A percentile compares a stretch with the other conserved stretches of the same genome.
Evolutionary conservation across 2,888 invertebrate species (phyloP).

Genomic region (Latheticus oryzae): DNA sequence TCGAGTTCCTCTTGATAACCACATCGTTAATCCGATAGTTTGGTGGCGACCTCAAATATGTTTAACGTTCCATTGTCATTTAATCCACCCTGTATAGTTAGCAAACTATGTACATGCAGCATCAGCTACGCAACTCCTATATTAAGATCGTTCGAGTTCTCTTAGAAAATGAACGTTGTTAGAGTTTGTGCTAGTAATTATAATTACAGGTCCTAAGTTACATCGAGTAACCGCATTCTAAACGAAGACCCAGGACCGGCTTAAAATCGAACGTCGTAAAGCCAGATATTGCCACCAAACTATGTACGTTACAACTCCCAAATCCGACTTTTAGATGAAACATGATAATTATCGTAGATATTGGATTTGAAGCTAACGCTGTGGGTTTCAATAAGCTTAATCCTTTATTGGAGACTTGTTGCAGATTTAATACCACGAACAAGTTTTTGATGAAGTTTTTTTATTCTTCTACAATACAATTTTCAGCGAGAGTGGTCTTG

Average conservation of each 20-base stretch:
- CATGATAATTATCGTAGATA: slow-evolving; percentile 40
- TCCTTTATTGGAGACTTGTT: slow-evolving; percentile 16
- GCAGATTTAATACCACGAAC: slow-evolving; percentile 10
- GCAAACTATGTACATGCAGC: slow-evolving; percentile 14
- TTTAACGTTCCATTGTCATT: too few relatives aligned
- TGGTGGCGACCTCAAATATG: too few relatives aligned
- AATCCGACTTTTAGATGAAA: slow-evolving; percentile 39
- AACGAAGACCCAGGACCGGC: slow-evolving; percentile 43
- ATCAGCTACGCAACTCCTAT: slow-evolving; percentile 24
- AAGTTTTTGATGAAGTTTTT: slow-evolving; percentile 17
- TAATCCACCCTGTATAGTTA: too few relatives aligned
- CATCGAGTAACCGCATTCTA: slow-evolving; percentile 45
- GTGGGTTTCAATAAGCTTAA: slow-evolving; percentile 5
- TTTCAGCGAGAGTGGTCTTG: slow-evolving; percentile 22
- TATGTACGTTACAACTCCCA: slow-evolving; percentile 46
- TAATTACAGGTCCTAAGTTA: slow-evolving; percentile 57
- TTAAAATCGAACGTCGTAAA: slow-evolving; percentile 54
- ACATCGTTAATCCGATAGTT: too few relatives aligned
- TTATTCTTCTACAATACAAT: slow-evolving; percentile 27
- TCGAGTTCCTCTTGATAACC: too few relatives aligned
- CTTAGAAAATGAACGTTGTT: slow-evolving; percentile 39
- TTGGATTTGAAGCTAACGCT: slow-evolving; percentile 24
- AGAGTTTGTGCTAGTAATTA: slow-evolving; percentile 56
- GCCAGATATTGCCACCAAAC: slow-evolving; percentile 53
- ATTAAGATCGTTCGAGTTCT: slow-evolving; percentile 41